phyloP scores from a whole-genome alignment of 2,797 vertebrate genomes.

The Pitangus sulphuratus region DNA sequence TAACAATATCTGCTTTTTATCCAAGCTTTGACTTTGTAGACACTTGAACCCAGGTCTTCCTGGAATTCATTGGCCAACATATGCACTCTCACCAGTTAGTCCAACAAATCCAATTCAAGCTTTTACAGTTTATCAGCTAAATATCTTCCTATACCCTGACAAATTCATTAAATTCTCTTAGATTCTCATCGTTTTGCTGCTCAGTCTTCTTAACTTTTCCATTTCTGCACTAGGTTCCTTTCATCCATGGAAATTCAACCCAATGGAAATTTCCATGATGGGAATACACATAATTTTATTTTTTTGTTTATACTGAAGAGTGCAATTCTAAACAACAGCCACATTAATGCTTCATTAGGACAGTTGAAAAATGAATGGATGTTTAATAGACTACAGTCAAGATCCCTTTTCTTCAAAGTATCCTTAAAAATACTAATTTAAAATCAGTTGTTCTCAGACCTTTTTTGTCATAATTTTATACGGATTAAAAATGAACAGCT shows the following conservation, averaged over 20 bases:
- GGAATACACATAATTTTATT: not conserved
- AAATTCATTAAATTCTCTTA: not conserved
- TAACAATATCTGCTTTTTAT: not conserved
- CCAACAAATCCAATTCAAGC: not conserved
- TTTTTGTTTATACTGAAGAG: not conserved
- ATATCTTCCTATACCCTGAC: not conserved
- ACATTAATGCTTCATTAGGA: not conserved
- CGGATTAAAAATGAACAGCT: not conserved
- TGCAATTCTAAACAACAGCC: not conserved
- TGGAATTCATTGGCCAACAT: not conserved
- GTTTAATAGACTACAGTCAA: not conserved
- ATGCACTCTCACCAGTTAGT: not conserved
- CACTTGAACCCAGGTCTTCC: not conserved
- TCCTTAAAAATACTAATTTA: constrained; percentile 14
- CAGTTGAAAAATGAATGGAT: not conserved
- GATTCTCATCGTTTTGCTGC: not conserved
- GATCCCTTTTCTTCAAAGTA: not conserved
- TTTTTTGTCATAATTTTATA: not conserved
- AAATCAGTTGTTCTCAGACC: not conserved
- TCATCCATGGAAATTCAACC: not conserved
- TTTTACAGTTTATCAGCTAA: not conserved
- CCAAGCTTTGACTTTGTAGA: not conserved
- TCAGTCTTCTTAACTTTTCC: constrained; percentile 3
- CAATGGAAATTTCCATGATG: not conserved
- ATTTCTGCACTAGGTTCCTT: not conserved